phyloP scores from a whole-genome alignment of 2,797 vertebrate genomes.

The Chrysocyon brachyurus region DNA sequence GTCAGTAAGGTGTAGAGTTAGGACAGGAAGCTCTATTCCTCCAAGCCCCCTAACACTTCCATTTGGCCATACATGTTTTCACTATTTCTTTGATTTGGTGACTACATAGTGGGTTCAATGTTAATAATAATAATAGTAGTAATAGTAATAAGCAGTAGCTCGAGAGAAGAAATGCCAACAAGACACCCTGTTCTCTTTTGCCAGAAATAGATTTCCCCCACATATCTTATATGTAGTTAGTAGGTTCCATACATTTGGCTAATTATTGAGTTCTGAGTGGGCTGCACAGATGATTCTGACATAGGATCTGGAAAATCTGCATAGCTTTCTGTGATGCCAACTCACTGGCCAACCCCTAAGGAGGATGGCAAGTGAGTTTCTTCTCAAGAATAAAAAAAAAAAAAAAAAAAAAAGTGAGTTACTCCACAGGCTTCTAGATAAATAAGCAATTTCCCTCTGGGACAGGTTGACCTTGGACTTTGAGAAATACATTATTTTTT shows the following conservation, averaged over 20 bases:
- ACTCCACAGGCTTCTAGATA: background rate
- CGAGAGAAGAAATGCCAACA: background rate
- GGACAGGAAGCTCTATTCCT: background rate
- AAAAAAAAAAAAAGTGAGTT: background rate
- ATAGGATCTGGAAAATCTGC: background rate
- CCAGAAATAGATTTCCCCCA: background rate
- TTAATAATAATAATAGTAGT: background rate
- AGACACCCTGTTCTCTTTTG: background rate
- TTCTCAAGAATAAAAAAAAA: slow-evolving; percentile 4
- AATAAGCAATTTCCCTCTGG: background rate
- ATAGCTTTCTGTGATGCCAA: background rate
- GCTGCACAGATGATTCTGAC: background rate
- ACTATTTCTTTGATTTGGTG: background rate
- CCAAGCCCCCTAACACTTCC: background rate
- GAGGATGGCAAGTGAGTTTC: background rate
- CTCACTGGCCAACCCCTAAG: background rate
- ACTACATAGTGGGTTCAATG: background rate
- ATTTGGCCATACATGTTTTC: background rate
- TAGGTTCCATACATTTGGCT: no score
- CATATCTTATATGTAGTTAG: background rate
- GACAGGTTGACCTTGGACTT: slow-evolving; percentile 28
- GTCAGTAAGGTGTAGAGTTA: background rate
- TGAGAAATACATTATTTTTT: background rate
- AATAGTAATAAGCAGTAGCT: background rate
- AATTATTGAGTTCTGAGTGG: background rate